Percentiles rank a stretch among this genome's conserved stretches.
Conservation (phyloP, 2,113 vertebrate species). For the Periophthalmus modestus region DNA sequence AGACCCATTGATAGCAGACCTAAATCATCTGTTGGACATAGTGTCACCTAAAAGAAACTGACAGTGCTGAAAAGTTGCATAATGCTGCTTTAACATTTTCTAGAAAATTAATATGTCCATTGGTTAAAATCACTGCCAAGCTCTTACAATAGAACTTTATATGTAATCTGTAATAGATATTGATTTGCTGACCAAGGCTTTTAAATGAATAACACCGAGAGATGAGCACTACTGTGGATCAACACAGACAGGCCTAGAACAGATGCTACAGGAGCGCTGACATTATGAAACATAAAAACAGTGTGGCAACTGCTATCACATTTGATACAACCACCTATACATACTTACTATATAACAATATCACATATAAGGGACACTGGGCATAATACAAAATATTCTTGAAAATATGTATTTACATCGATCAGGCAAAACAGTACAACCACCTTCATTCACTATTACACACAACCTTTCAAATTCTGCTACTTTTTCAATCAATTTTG, state of each 20-base stretch:
- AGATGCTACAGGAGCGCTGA: constrained; percentile 31
- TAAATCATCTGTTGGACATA: no score
- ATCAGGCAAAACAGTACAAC: background rate
- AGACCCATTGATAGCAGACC: no score
- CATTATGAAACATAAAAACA: constrained; percentile 12
- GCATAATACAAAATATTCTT: constrained; percentile 27
- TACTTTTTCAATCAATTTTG: background rate
- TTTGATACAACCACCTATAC: constrained; percentile 27
- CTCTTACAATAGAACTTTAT: background rate
- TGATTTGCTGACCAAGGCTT: background rate
- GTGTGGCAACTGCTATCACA: constrained; percentile 22
- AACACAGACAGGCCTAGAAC: constrained; percentile 19
- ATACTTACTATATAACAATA: constrained; percentile 33
- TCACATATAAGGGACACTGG: constrained; percentile 17
- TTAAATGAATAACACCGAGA: background rate
- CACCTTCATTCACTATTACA: background rate
- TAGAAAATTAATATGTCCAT: background rate
- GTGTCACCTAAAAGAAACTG: no score
- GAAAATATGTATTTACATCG: constrained; percentile 22
- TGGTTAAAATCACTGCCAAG: constrained; percentile 1
- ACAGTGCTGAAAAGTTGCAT: background rate
- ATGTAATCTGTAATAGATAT: constrained; percentile 13
- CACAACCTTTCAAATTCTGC: background rate
- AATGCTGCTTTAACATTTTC: constrained; percentile 6
- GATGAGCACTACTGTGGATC: constrained; percentile 13